Conservation (phyloP, 1,140 invertebrate species). For the Scaptomyza pallida region DNA sequence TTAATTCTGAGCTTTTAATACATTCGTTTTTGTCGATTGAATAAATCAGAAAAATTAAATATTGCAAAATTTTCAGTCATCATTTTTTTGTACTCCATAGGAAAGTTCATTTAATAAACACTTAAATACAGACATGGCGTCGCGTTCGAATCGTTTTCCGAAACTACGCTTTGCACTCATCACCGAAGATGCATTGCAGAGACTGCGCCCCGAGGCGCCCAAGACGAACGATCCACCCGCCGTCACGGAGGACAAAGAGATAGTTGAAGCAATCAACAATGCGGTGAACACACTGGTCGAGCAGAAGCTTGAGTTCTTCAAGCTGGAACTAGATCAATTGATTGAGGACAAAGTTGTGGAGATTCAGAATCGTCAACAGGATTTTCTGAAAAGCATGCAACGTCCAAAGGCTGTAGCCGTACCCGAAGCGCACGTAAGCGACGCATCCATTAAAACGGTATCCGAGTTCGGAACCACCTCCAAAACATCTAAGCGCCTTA, state of each 20-base stretch:
- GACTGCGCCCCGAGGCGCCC: constrained; percentile 15
- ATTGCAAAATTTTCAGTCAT: not conserved
- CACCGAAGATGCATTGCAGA: constrained; percentile 48
- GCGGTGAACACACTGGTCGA: constrained; percentile 35
- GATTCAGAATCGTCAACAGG: not conserved
- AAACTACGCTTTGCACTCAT: constrained; percentile 54
- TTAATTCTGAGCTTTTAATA: not conserved
- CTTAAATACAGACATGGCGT: constrained; percentile 1
- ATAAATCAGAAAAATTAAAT: constrained; percentile 1
- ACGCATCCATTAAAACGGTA: not conserved
- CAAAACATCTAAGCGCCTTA: not conserved
- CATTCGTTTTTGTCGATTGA: too few relatives aligned
- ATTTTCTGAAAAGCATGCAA: not conserved
- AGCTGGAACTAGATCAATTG: constrained; percentile 27
- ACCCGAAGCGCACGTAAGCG: not conserved
- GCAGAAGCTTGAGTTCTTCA: constrained; percentile 23
- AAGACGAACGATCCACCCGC: not conserved
- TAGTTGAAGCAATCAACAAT: constrained; percentile 19
- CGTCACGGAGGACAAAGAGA: constrained; percentile 7
- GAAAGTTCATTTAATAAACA: not conserved
- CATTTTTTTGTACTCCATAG: not conserved
- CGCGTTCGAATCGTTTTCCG: constrained; percentile 14
- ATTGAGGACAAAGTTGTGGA: constrained; percentile 34
- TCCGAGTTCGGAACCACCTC: not conserved
- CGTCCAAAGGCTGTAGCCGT: not conserved